A percentile compares a stretch with the other conserved stretches of the same genome.
Evolutionary conservation across 1,140 invertebrate genomes (phyloP).

Genomic region (Homarus americanus): DNA sequence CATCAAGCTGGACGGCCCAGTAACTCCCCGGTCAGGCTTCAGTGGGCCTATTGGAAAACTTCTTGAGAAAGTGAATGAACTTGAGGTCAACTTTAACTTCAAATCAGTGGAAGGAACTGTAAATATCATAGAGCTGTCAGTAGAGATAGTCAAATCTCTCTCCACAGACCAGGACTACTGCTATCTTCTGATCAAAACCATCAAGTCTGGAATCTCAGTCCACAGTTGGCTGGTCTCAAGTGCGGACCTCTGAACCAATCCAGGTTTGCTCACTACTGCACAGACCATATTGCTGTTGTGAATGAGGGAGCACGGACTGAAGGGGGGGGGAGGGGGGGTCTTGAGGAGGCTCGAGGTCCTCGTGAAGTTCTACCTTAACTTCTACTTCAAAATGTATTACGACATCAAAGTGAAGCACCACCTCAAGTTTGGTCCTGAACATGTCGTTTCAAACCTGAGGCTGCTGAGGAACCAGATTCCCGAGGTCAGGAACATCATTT

Average conservation of each 20-base stretch:
- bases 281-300: not conserved
- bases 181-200: not conserved
- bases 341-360: not conserved
- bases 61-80: not conserved
- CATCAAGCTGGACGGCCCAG: too few relatives aligned
- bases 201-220: not conserved
- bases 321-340: not conserved
- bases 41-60: too few relatives aligned
- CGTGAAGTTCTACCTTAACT: not conserved
- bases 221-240: too few relatives aligned
- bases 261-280: not conserved
- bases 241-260: not conserved
- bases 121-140: not conserved
- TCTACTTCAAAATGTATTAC: too few relatives aligned
- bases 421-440: too few relatives aligned
- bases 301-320: not conserved
- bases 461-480: too few relatives aligned
- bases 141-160: too few relatives aligned
- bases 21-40: not conserved
- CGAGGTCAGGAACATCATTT: too few relatives aligned
- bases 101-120: not conserved
- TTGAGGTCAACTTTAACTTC: not conserved
- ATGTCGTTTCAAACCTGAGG: too few relatives aligned
- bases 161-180: not conserved
- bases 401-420: not conserved